Conservation (phyloP, 2,113 vertebrate species). For the Romanogobio albipinnatus region DNA sequence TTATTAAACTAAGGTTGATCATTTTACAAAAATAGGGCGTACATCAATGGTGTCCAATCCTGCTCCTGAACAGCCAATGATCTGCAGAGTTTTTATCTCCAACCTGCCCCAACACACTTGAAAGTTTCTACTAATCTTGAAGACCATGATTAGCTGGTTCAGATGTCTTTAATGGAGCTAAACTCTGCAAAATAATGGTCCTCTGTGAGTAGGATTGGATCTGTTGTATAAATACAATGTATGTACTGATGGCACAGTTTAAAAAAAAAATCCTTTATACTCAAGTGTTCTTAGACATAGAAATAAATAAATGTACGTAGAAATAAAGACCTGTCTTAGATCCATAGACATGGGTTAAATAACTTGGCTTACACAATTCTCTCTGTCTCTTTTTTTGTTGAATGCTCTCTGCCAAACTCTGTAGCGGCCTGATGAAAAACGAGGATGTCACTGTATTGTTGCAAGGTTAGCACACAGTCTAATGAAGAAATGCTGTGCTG, state of each 20-base stretch:
- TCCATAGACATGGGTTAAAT: conserved; percentile 53
- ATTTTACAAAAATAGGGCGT: too few species aligned
- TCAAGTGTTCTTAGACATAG: background rate
- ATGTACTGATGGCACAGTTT: background rate
- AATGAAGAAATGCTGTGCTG: conserved; percentile 80
- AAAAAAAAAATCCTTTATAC: background rate
- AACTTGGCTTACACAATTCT: conserved; percentile 60
- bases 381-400: conserved; percentile 24
- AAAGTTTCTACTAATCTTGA: background rate
- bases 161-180: background rate
- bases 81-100: too few species aligned
- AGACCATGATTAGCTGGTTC: background rate
- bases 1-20: too few species aligned
- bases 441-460: conserved; percentile 85
- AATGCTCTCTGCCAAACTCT: conserved; percentile 75
- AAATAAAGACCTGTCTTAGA: conserved; percentile 46
- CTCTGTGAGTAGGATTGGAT: background rate
- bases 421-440: conserved; percentile 80
- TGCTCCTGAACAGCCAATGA: too few species aligned
- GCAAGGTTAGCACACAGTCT: conserved; percentile 90
- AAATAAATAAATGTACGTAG: background rate
- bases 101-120: too few species aligned
- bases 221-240: background rate
- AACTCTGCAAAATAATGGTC: background rate
- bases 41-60: too few species aligned